Percentiles rank a stretch among this genome's conserved stretches.
These are phyloP conservation scores for Balanococcus diminutus DNA, from an alignment of 2,888 invertebrate genomes.

Conservation along the genomic window DNA sequence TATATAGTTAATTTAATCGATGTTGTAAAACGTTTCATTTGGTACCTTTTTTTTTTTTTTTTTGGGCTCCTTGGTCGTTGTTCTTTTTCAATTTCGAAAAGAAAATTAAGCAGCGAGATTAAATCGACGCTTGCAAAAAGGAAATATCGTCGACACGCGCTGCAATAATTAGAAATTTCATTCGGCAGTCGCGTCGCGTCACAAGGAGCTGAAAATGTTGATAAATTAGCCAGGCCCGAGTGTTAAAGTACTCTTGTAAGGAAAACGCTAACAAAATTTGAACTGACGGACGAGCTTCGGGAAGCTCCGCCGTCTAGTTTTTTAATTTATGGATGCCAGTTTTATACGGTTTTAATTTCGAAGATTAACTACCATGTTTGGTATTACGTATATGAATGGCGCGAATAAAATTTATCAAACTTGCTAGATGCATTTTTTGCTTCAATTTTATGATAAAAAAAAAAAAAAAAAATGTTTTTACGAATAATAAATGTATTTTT, in stretches of 20 bases:
- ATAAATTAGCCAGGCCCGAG: background rate
- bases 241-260: background rate
- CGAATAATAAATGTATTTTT: background rate
- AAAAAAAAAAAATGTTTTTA: too few species aligned
- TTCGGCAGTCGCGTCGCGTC: background rate
- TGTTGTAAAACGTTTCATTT: background rate
- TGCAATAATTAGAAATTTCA: conserved; percentile 3
- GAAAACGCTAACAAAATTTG: background rate
- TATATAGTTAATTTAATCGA: background rate
- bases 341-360: conserved; percentile 27
- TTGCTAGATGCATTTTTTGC: background rate
- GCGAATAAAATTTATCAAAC: background rate
- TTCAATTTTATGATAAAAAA: too few species aligned
- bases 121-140: background rate
- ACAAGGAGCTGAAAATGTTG: background rate
- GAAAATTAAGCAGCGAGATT: background rate
- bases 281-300: background rate
- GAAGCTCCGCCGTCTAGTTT: background rate
- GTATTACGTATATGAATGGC: too few species aligned
- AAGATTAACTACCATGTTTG: background rate
- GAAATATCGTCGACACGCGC: background rate
- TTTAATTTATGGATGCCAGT: background rate
- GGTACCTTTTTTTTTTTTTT: background rate
- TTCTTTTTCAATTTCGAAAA: background rate
- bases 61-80: too few species aligned